Conservation (phyloP, 2,797 vertebrate species). For the Centropyge bicolor region DNA sequence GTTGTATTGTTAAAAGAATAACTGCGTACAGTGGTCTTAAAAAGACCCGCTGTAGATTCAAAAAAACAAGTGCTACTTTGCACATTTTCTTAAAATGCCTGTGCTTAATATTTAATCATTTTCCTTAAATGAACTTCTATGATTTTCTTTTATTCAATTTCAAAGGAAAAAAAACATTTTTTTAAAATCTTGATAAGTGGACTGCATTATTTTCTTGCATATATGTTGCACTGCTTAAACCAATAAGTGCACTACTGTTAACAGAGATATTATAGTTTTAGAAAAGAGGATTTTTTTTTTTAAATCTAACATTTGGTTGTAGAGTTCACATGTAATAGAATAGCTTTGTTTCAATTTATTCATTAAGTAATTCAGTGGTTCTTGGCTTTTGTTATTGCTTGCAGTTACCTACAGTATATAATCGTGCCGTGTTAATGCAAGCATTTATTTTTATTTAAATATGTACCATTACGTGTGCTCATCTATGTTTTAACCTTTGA, state of each 20-base stretch:
- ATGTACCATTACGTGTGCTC: slow-evolving; percentile 81
- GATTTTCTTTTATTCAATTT: slow-evolving; percentile 84
- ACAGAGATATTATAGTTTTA: slow-evolving; percentile 89
- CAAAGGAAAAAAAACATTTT: slow-evolving; percentile 79
- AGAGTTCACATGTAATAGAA: slow-evolving; percentile 85
- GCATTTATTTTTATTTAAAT: slow-evolving; percentile 81
- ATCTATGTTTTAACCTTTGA: slow-evolving; percentile 74
- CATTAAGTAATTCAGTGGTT: slow-evolving; percentile 81
- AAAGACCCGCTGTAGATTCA: slow-evolving; percentile 75
- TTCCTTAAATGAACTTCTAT: slow-evolving; percentile 83
- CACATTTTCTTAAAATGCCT: slow-evolving; percentile 88
- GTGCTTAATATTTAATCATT: slow-evolving; percentile 87
- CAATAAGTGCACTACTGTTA: slow-evolving; percentile 92
- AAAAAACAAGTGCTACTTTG: slow-evolving; percentile 85
- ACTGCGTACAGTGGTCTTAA: slow-evolving; percentile 75
- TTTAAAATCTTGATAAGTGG: slow-evolving; percentile 86
- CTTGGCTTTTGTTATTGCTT: slow-evolving; percentile 85
- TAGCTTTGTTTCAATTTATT: slow-evolving; percentile 83
- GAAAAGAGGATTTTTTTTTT: slow-evolving; percentile 80
- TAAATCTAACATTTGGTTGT: slow-evolving; percentile 84
- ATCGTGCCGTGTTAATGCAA: slow-evolving; percentile 84
- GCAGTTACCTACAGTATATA: slow-evolving; percentile 82
- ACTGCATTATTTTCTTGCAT: slow-evolving; percentile 91
- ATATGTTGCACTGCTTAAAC: slow-evolving; percentile 92
- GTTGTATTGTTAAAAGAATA: slow-evolving; percentile 77